Percentiles rank a stretch among this genome's conserved stretches.
Evolutionary conservation across 2,888 invertebrate species (phyloP).

Genomic region (Chironomus riparius): DNA sequence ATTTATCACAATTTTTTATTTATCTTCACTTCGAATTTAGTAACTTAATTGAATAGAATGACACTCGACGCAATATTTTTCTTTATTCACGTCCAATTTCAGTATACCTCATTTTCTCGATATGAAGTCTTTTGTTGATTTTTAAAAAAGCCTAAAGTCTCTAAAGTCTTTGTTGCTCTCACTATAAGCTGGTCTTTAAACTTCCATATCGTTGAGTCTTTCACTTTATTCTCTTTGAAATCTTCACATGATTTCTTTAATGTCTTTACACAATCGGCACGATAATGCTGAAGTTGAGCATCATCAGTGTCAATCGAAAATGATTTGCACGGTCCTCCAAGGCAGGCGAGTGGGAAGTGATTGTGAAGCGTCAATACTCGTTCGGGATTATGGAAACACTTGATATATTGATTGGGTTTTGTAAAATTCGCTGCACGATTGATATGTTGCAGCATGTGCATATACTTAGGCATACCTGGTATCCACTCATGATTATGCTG

Average conservation of each 20-base stretch:
- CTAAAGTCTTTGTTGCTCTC: constrained; percentile 60
- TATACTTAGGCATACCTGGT: constrained; percentile 70
- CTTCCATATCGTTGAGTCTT: constrained; percentile 81
- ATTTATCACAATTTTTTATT: constrained; percentile 8
- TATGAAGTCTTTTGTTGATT: neutral
- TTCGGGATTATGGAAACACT: constrained; percentile 89
- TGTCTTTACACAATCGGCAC: constrained; percentile 83
- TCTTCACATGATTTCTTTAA: constrained; percentile 76
- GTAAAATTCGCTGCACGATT: constrained; percentile 85
- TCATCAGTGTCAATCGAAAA: constrained; percentile 72
- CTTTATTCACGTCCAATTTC: neutral
- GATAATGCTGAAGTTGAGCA: constrained; percentile 88
- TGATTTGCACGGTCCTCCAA: constrained; percentile 75
- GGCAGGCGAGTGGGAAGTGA: constrained; percentile 82
- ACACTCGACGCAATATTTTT: neutral
- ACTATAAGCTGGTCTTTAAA: constrained; percentile 68
- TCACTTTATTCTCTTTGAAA: constrained; percentile 69
- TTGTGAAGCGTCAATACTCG: constrained; percentile 83
- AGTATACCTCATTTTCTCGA: neutral
- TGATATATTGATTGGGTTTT: constrained; percentile 85
- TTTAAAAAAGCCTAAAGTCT: constrained; percentile 55
- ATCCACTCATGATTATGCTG: constrained; percentile 71
- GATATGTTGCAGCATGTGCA: constrained; percentile 92
- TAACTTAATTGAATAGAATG: neutral
- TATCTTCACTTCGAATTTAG: neutral